Conservation (phyloP, 2,113 vertebrate species). For the Proteles cristata region DNA sequence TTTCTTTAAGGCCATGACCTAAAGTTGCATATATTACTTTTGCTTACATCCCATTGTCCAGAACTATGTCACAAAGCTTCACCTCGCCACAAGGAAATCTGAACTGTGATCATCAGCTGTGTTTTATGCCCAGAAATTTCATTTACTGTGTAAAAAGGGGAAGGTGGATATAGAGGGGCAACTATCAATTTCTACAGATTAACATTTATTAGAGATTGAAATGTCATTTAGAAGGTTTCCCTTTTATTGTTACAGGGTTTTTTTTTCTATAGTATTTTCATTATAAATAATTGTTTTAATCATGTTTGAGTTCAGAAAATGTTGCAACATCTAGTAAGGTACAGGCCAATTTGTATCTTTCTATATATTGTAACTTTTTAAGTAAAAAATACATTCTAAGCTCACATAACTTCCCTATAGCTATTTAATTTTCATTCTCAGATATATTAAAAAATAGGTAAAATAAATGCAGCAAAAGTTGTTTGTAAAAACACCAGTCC, state of each 20-base stretch:
- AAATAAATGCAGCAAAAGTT: conserved; percentile 50
- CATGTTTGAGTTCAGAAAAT: conserved; percentile 27
- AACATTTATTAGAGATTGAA: background rate
- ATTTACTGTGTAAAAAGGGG: background rate
- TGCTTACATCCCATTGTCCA: background rate
- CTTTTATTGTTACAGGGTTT: background rate
- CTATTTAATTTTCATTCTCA: conserved; percentile 51
- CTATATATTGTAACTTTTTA: conserved; percentile 29
- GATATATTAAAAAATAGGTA: conserved; percentile 54
- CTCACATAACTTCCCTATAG: background rate
- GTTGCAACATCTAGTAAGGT: background rate
- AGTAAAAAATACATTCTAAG: conserved; percentile 6
- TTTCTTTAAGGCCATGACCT: background rate
- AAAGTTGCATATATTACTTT: background rate
- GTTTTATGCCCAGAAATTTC: background rate
- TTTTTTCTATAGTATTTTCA: background rate
- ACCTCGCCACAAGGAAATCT: background rate
- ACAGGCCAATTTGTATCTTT: background rate
- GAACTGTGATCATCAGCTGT: background rate
- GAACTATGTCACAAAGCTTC: background rate
- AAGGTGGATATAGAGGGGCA: background rate
- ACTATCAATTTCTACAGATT: background rate
- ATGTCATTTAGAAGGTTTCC: background rate
- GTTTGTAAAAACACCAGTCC: conserved; percentile 53
- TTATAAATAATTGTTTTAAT: conserved; percentile 20